A percentile compares a stretch with the other conserved stretches of the same genome.
These are phyloP conservation scores for Chloroceryle aenea DNA, from an alignment of 2,113 vertebrate genomes.

Conservation along the genomic window DNA sequence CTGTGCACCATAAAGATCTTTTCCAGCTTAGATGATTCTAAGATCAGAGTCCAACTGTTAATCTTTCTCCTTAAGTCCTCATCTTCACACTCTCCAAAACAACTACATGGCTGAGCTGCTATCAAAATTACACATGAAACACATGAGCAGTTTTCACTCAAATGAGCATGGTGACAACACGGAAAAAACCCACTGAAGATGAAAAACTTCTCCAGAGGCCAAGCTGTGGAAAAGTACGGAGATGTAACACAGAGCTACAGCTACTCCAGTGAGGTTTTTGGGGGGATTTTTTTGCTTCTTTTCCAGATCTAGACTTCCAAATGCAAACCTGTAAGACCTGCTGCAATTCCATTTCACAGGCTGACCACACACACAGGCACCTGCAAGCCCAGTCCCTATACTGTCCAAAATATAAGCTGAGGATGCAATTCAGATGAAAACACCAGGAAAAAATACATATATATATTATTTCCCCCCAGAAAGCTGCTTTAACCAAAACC, in stretches of 20 bases:
- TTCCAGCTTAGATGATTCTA: too few relatives aligned
- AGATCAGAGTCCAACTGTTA: background rate
- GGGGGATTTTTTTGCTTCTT: background rate
- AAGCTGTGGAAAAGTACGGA: conserved; percentile 50
- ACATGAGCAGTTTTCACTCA: background rate
- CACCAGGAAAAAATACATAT: background rate
- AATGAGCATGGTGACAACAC: rapidly evolving
- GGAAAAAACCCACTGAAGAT: conserved; percentile 33
- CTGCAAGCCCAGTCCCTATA: background rate
- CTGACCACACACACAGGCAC: background rate
- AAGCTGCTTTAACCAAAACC: background rate
- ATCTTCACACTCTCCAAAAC: background rate
- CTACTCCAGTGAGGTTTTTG: background rate
- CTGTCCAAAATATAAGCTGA: background rate
- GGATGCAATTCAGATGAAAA: background rate
- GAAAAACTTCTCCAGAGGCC: conserved; percentile 1
- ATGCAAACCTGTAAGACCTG: background rate
- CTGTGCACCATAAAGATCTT: too few relatives aligned
- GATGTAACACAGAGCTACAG: background rate
- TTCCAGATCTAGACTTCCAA: background rate
- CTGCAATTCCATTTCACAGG: background rate
- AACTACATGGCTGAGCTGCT: background rate
- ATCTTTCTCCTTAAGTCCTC: background rate
- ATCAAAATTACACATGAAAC: background rate
- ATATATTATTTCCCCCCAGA: background rate